These are phyloP conservation scores for Sander vitreus DNA, from an alignment of 2,113 vertebrate genomes.

Conservation along the genomic window DNA sequence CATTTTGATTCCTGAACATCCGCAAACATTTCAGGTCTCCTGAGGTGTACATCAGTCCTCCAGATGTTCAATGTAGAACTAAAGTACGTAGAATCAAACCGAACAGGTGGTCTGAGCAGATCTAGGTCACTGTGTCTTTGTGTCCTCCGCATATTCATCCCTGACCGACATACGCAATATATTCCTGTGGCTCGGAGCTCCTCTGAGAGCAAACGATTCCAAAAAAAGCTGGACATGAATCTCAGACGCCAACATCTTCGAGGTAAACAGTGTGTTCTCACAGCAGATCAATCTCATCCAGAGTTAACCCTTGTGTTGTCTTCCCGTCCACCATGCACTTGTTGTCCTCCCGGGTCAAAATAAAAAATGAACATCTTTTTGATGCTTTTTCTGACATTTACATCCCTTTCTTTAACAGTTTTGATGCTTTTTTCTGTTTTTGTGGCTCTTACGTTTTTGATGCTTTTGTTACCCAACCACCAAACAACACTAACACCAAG, in stretches of 20 bases:
- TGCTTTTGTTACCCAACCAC: too few relatives aligned
- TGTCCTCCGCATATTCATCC: not conserved
- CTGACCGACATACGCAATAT: slow-evolving; percentile 15
- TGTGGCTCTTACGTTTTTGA: too few relatives aligned
- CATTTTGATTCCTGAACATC: too few relatives aligned
- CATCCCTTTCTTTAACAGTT: too few relatives aligned
- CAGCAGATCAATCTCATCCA: slow-evolving; percentile 2
- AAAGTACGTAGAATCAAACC: not conserved
- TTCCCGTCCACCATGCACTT: too few relatives aligned
- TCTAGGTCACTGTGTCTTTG: slow-evolving; percentile 13
- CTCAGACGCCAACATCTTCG: slow-evolving; percentile 7
- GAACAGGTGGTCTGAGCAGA: not conserved
- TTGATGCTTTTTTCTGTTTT: too few relatives aligned
- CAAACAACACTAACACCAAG: too few relatives aligned
- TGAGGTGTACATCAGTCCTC: not conserved
- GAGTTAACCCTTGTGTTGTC: too few relatives aligned
- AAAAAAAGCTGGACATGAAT: slow-evolving; percentile 55
- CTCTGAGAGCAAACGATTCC: slow-evolving; percentile 15
- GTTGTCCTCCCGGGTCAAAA: too few relatives aligned
- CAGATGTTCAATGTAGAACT: not conserved
- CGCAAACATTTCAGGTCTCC: not conserved
- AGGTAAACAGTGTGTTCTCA: not conserved
- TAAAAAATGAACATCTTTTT: too few relatives aligned
- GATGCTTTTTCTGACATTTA: too few relatives aligned
- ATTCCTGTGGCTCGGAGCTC: slow-evolving; percentile 14